phyloP scores from a whole-genome alignment of 2,888 invertebrate species.

The Hydrotaea cyrtoneurina region DNA sequence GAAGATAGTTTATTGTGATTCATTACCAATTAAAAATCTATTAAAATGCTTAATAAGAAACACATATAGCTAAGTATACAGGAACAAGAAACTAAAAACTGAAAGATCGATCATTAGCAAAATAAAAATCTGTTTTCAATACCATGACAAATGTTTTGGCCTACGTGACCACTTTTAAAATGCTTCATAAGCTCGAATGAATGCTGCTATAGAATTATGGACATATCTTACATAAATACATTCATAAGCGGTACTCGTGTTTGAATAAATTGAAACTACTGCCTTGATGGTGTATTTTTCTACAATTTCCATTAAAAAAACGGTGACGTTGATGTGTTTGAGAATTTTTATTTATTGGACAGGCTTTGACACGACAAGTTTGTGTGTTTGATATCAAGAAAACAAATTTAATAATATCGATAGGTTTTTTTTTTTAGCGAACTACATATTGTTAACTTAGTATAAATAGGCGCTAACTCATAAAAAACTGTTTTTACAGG shows the following conservation, averaged over 20 bases:
- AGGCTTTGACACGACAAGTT: too few species aligned
- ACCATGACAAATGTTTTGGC: constrained; percentile 55
- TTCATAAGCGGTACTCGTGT: background rate
- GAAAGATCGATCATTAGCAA: constrained; percentile 7
- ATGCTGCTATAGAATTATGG: background rate
- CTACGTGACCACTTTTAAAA: constrained; percentile 56
- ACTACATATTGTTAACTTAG: too few species aligned
- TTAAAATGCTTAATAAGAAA: background rate
- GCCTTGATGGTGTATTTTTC: constrained; percentile 43
- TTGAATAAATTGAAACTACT: background rate
- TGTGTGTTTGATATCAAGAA: too few species aligned
- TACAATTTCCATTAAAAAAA: constrained; percentile 31
- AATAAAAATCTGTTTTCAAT: constrained; percentile 42
- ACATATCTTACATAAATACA: background rate
- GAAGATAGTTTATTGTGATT: background rate
- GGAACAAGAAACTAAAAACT: background rate
- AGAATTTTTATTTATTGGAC: too few species aligned
- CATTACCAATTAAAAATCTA: background rate
- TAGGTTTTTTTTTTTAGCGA: too few species aligned
- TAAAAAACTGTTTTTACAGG: too few species aligned
- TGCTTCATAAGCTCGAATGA: background rate
- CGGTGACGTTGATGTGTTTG: constrained; percentile 13
- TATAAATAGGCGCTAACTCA: too few species aligned
- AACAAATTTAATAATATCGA: too few species aligned
- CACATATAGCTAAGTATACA: background rate